phyloP scores from a whole-genome alignment of 2,888 invertebrate genomes.

The Lycocerus yunnanus region DNA sequence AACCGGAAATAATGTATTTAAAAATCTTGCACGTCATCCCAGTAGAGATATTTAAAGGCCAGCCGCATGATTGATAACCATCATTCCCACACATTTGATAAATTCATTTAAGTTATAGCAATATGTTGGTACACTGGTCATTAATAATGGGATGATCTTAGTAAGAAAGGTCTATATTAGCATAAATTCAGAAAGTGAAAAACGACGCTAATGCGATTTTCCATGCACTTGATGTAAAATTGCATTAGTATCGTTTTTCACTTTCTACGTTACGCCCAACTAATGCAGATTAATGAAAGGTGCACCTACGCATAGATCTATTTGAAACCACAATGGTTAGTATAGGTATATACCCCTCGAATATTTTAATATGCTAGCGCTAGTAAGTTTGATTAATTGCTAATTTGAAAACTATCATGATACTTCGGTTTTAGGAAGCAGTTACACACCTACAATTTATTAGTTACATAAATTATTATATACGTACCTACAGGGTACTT shows the following conservation, averaged over 20 bases:
- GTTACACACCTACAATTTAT: background rate
- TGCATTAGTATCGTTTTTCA: conserved; percentile 29
- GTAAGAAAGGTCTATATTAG: conserved; percentile 39
- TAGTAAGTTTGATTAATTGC: background rate
- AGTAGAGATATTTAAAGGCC: conserved; percentile 16
- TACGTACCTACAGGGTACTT: background rate
- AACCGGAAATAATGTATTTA: conserved; percentile 17
- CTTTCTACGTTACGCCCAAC: conserved; percentile 32
- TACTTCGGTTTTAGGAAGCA: background rate
- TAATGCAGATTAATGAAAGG: conserved; percentile 14
- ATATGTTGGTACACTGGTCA: conserved; percentile 33
- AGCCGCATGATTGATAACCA: conserved; percentile 36
- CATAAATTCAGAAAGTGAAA: conserved; percentile 38
- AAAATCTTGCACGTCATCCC: conserved; percentile 22
- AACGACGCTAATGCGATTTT: too few species aligned
- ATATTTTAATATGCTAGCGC: background rate
- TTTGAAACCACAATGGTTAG: background rate
- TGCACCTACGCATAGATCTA: conserved; percentile 22
- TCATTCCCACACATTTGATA: conserved; percentile 36
- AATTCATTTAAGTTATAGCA: conserved; percentile 41
- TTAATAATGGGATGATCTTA: conserved; percentile 42
- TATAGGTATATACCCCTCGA: too few species aligned
- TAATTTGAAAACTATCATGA: background rate
- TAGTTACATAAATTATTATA: background rate
- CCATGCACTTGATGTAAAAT: conserved; percentile 17